These are phyloP conservation scores for Microhierax caerulescens DNA, from an alignment of 2,797 vertebrate species.

Conservation along the genomic window DNA sequence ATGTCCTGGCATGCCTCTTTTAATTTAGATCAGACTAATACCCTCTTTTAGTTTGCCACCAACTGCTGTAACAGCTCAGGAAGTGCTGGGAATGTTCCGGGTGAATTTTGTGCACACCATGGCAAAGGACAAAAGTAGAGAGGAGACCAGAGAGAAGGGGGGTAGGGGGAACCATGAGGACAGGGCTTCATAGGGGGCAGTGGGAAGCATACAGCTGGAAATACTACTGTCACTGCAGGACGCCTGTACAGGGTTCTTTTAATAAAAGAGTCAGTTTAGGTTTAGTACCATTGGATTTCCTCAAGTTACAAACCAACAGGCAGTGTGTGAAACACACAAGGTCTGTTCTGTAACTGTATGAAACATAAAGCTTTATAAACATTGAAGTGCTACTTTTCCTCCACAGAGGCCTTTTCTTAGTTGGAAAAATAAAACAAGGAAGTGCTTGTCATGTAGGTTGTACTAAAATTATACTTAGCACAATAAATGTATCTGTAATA, in stretches of 20 bases:
- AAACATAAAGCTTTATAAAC: neutral
- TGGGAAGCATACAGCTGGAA: fast-evolving
- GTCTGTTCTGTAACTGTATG: neutral
- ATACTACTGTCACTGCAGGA: neutral
- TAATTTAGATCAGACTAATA: neutral
- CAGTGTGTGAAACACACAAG: neutral
- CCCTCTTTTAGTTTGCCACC: neutral
- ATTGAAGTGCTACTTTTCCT: neutral
- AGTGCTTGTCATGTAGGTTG: neutral
- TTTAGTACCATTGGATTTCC: neutral
- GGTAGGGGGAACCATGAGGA: fast-evolving
- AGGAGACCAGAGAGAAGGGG: neutral
- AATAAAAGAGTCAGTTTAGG: neutral
- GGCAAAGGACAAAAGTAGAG: neutral
- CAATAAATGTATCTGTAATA: neutral
- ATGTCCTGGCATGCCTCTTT: neutral
- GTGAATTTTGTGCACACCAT: neutral
- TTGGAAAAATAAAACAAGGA: conserved; percentile 15
- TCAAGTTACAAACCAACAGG: neutral
- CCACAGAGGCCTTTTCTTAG: neutral
- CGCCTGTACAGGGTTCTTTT: neutral
- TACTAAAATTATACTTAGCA: neutral
- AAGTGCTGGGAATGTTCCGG: neutral
- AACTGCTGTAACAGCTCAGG: neutral
- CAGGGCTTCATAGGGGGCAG: neutral